Evolutionary conservation across 2,888 invertebrate species (phyloP), one percentile per base, ranked within the genome.

Genomic region (Parnassius mnemosyne): DNA sequence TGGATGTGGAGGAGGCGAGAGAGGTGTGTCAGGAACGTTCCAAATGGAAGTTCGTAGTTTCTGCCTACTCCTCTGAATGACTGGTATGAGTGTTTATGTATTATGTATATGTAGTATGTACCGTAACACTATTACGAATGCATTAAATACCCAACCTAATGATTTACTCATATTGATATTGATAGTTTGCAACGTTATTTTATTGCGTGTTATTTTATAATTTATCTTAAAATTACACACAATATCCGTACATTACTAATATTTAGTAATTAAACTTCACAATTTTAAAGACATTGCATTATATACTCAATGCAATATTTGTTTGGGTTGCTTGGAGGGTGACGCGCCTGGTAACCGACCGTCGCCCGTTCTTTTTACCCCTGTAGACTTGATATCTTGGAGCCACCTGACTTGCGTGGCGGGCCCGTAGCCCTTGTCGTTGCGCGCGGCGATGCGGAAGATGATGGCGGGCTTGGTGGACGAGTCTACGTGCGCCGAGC

Each of bases 341-440:
- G 92, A 92, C 9, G 92, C 90, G 66, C 92, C 92, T 5, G 91
- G 85, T 66, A 92, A 66, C 68, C 92, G 77, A 25, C 82, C 83
- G 43, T 92, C 92, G 61, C 90, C 88, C 44, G 89, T 79, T 54
- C 92, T 71, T 72, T 92, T 92, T 63, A 91, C 83, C 1, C 87
- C 92, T 34, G 88, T 82, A 25, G 75, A 73, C 61, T 74, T 75
- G 52, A 72, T 72, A 66, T 72, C 71, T 20, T 20, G 20, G 60
- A 99, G 92, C 99, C 99, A 99, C 95, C 99, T 97, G 75, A 99
- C 99, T 95, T 99, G 99, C n/a, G 99, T 99, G 65, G 99, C 99
- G 60, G 99, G 99, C 63, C 99, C 99, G 86, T 99, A 99, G 34
- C 99, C 99, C 89, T 99, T 99, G 78, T 99, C 98, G 89, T 99